These are phyloP conservation scores for Ptychoptera albimana DNA, from an alignment of 2,888 invertebrate species.

Conservation along the genomic window DNA sequence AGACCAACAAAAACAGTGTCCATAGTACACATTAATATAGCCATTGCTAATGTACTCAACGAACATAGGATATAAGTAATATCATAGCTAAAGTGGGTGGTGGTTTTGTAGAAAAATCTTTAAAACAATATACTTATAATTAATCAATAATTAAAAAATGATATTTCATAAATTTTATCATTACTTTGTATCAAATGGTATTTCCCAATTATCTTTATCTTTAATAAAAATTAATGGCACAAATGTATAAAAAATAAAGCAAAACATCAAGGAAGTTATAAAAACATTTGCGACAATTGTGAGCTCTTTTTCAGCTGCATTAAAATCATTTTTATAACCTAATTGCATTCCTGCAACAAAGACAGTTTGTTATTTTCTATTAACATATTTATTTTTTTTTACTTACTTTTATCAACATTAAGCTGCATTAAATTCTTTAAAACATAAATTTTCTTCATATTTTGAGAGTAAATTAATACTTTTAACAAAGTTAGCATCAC, in stretches of 20 bases:
- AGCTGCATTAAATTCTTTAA: background rate
- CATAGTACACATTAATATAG: background rate
- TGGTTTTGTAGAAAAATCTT: background rate
- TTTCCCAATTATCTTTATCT: background rate
- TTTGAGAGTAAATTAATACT: background rate
- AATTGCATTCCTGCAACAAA: background rate
- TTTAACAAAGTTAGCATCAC: background rate
- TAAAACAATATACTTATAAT: background rate
- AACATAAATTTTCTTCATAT: background rate
- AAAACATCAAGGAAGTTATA: background rate
- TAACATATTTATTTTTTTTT: background rate
- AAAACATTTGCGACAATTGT: background rate
- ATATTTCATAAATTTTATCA: background rate
- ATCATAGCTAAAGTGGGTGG: background rate
- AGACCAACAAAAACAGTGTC: background rate
- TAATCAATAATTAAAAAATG: background rate
- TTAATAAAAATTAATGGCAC: background rate
- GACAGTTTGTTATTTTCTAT: background rate
- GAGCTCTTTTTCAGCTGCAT: background rate
- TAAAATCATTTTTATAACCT: background rate
- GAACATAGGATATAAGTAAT: background rate
- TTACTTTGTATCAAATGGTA: background rate
- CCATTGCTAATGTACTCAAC: background rate
- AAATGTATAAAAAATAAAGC: background rate
- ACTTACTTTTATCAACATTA: background rate